These are phyloP conservation scores for Volucella zonaria DNA, from an alignment of 2,888 invertebrate species.

Conservation along the genomic window DNA sequence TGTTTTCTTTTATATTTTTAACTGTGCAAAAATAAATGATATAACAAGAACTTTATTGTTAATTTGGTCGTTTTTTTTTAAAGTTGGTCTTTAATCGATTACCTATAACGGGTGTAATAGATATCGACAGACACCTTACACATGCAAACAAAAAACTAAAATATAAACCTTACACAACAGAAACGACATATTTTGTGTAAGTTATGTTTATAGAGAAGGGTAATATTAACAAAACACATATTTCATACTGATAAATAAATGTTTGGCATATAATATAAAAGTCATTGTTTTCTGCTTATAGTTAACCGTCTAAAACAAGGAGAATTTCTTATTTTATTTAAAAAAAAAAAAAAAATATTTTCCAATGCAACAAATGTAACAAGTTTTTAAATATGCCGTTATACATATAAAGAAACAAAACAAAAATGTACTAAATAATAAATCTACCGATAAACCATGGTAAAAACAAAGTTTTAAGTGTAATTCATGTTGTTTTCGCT, in stretches of 20 bases:
- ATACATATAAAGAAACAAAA: slow-evolving; percentile 38
- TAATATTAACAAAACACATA: slow-evolving; percentile 32
- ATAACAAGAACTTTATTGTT: background rate
- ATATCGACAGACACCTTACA: background rate
- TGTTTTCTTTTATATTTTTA: slow-evolving; percentile 35
- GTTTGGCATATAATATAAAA: slow-evolving; percentile 48
- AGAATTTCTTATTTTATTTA: slow-evolving; percentile 41
- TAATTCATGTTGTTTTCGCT: slow-evolving; percentile 37
- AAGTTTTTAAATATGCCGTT: slow-evolving; percentile 64
- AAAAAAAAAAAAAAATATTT: slow-evolving; percentile 3
- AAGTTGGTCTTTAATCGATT: slow-evolving; percentile 41
- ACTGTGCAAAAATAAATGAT: slow-evolving; percentile 26
- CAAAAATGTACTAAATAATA: slow-evolving; percentile 47
- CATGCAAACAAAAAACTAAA: background rate
- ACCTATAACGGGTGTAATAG: slow-evolving; percentile 23
- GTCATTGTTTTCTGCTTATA: slow-evolving; percentile 60
- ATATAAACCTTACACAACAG: background rate
- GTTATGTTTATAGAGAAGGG: slow-evolving; percentile 23
- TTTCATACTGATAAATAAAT: slow-evolving; percentile 54
- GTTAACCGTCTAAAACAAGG: slow-evolving; percentile 55
- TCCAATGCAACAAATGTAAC: slow-evolving; percentile 37
- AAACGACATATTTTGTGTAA: slow-evolving; percentile 39
- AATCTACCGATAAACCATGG: slow-evolving; percentile 50
- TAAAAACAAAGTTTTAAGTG: slow-evolving; percentile 29
- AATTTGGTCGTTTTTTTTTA: slow-evolving; percentile 20